Conservation (phyloP, 2,888 invertebrate species). For the Anodontia alba region DNA sequence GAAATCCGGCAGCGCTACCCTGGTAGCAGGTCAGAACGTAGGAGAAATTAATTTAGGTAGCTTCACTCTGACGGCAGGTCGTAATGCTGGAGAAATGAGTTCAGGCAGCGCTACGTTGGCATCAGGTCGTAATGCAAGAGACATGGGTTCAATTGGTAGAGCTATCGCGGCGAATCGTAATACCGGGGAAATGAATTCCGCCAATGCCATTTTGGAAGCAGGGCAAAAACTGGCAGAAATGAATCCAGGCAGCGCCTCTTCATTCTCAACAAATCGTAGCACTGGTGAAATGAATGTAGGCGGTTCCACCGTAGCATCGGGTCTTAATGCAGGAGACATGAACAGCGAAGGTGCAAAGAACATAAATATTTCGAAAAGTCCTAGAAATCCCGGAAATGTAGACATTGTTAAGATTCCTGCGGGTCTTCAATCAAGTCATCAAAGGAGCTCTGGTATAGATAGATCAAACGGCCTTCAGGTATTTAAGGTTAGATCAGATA, state of each 20-base stretch:
- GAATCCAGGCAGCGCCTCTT: too few relatives aligned
- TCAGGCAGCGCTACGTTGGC: neutral
- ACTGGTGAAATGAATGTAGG: too few relatives aligned
- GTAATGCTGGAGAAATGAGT: neutral
- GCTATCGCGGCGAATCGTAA: too few relatives aligned
- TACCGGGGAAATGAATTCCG: too few relatives aligned
- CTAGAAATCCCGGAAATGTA: neutral
- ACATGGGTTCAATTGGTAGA: too few relatives aligned
- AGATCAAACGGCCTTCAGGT: neutral
- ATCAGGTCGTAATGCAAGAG: too few relatives aligned
- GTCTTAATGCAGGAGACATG: neutral
- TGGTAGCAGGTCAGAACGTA: neutral
- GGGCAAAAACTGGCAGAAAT: too few relatives aligned
- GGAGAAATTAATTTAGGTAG: neutral
- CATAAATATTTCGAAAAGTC: too few relatives aligned
- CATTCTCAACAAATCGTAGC: too few relatives aligned
- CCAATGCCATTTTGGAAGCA: too few relatives aligned
- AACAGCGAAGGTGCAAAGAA: neutral
- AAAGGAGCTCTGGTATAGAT: neutral
- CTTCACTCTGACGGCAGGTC: neutral
- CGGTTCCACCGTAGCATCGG: too few relatives aligned
- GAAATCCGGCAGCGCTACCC: too few relatives aligned
- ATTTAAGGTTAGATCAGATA: neutral
- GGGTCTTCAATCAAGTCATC: neutral
- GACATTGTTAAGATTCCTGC: neutral